These are phyloP conservation scores for Ptiloglossa arizonensis DNA, from an alignment of 1,140 invertebrate species.

Conservation along the genomic window DNA sequence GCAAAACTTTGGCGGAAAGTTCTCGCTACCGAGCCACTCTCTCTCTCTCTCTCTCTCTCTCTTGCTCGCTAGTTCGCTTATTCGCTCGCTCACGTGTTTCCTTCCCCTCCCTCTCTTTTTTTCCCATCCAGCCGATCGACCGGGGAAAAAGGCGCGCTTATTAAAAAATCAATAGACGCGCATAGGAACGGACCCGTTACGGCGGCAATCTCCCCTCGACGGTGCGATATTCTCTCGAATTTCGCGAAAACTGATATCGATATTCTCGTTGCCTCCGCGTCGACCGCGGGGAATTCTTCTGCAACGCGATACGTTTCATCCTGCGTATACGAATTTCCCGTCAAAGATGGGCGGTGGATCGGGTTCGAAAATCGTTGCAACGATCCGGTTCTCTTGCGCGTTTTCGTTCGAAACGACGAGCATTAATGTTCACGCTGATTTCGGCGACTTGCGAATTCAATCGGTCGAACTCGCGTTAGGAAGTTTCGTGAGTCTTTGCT, in stretches of 20 bases:
- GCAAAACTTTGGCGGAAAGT: conserved; percentile 59
- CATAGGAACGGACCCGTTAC: neutral
- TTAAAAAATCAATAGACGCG: conserved; percentile 44
- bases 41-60: neutral
- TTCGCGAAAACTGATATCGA: conserved; percentile 37
- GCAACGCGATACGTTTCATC: conserved; percentile 30
- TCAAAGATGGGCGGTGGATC: neutral
- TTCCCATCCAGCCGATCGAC: conserved; percentile 5
- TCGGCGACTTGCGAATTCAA: too few relatives aligned
- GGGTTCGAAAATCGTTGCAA: neutral
- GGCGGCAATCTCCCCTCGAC: conserved; percentile 21
- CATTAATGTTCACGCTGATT: too few relatives aligned
- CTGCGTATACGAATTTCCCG: conserved; percentile 10
- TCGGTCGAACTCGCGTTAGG: too few relatives aligned
- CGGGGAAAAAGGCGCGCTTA: conserved; percentile 23
- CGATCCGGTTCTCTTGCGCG: neutral
- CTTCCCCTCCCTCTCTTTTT: neutral
- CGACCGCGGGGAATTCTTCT: conserved; percentile 8
- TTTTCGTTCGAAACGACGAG: too few relatives aligned
- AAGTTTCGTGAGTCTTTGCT: too few relatives aligned
- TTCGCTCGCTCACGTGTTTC: neutral
- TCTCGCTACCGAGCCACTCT: conserved; percentile 30
- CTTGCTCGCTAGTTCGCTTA: too few relatives aligned
- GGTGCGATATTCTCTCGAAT: conserved; percentile 25
- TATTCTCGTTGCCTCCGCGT: neutral